These are phyloP conservation scores for Luehdorfia chinensis DNA, from an alignment of 1,140 invertebrate genomes.

Conservation along the genomic window DNA sequence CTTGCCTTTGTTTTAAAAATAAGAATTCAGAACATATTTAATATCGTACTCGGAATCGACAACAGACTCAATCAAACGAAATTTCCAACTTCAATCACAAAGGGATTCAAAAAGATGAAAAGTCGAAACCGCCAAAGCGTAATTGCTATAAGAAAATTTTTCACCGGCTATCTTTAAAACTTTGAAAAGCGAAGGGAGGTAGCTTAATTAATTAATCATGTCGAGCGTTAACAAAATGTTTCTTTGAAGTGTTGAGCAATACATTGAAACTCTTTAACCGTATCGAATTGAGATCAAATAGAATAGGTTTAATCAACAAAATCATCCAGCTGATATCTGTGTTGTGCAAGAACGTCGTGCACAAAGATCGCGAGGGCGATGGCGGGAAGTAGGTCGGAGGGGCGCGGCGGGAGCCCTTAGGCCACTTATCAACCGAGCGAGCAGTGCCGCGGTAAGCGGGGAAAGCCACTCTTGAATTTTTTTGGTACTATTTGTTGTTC, in stretches of 20 bases:
- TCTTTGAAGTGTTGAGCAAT: constrained; percentile 7
- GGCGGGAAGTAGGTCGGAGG: constrained; percentile 61
- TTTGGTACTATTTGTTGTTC: constrained; percentile 38
- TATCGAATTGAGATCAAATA: constrained; percentile 12
- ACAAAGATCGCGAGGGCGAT: constrained; percentile 70
- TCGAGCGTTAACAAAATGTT: no score
- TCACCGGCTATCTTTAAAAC: no score
- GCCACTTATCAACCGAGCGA: constrained; percentile 67
- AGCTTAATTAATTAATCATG: no score
- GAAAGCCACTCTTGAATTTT: constrained; percentile 70
- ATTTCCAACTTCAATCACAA: no score
- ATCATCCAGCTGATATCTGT: constrained; percentile 69
- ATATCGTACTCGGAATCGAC: no score
- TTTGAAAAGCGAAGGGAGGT: no score
- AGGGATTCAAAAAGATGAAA: no score
- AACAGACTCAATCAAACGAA: no score
- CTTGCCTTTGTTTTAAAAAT: no score
- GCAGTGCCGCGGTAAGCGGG: constrained; percentile 51
- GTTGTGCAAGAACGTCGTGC: constrained; percentile 70
- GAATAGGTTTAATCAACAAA: constrained; percentile 43
- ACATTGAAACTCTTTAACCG: background rate
- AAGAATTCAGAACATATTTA: no score
- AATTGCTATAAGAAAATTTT: no score
- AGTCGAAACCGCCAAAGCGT: no score
- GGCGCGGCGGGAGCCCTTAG: constrained; percentile 61